phyloP scores from a whole-genome alignment of 2,888 invertebrate genomes.

The Rambutsinella grinnellia region DNA sequence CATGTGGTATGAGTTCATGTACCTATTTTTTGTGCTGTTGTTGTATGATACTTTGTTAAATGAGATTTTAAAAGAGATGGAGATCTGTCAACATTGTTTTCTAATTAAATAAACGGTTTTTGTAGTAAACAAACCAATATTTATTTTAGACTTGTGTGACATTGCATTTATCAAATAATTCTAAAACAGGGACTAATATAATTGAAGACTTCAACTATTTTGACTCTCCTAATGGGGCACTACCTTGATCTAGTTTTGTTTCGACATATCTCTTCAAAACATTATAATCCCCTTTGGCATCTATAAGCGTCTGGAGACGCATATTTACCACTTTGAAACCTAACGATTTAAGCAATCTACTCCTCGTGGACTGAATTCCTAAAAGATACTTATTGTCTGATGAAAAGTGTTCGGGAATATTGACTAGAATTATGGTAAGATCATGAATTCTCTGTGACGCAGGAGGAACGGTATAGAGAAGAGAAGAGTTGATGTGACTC shows the following conservation, averaged over 20 bases:
- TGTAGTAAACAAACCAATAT: no score
- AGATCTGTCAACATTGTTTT: no score
- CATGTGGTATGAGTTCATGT: no score
- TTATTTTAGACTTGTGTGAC: no score
- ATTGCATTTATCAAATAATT: no score
- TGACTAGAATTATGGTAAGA: slow-evolving; percentile 74
- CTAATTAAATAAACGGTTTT: no score
- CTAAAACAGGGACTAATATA: no score
- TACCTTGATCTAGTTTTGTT: slow-evolving; percentile 68
- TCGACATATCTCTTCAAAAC: slow-evolving; percentile 73
- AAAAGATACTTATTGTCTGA: slow-evolving; percentile 72
- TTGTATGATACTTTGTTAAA: no score
- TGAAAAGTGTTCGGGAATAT: slow-evolving; percentile 78
- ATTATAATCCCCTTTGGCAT: slow-evolving; percentile 71
- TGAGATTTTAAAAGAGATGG: no score
- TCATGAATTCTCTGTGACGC: slow-evolving; percentile 13
- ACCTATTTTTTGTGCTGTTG: no score
- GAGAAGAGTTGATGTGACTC: slow-evolving; percentile 43
- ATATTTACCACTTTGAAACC: slow-evolving; percentile 77
- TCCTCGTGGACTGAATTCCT: slow-evolving; percentile 75
- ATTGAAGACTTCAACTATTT: no score
- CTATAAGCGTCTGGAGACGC: slow-evolving; percentile 73
- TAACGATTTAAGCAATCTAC: slow-evolving; percentile 75
- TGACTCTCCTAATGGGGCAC: not conserved
- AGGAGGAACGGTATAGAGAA: slow-evolving; percentile 19